Percentiles rank a stretch among this genome's conserved stretches.
phyloP scores from a whole-genome alignment of 2,797 vertebrate species.

The Serranus cabrilla region DNA sequence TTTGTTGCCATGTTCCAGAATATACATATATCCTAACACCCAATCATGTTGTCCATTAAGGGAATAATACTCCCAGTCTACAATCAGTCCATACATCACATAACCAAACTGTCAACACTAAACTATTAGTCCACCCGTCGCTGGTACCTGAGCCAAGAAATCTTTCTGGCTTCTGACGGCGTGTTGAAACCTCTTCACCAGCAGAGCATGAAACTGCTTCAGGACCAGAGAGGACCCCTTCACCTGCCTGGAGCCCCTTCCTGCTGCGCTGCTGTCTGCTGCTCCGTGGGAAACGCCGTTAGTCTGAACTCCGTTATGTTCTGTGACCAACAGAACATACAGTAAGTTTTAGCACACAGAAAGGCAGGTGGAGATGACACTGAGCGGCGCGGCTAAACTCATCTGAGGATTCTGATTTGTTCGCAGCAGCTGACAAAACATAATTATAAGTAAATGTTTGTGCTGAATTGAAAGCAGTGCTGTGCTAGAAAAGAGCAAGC shows the following conservation, averaged over 20 bases:
- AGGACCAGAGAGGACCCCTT: constrained; percentile 77
- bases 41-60: background rate
- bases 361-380: too few species aligned
- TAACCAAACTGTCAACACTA: background rate
- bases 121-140: background rate
- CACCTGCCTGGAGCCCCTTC: constrained; percentile 85
- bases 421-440: background rate
- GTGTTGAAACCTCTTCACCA: constrained; percentile 93
- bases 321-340: constrained; percentile 44
- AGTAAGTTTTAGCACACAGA: too few species aligned
- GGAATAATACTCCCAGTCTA: background rate
- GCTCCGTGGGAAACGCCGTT: constrained; percentile 43
- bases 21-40: too few species aligned
- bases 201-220: constrained; percentile 92
- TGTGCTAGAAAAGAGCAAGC: constrained; percentile 19
- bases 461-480: constrained; percentile 20
- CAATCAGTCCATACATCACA: background rate
- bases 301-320: constrained; percentile 53
- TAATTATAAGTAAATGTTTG: constrained; percentile 2
- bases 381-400: too few species aligned
- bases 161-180: constrained; percentile 91
- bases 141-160: constrained; percentile 94
- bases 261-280: constrained; percentile 75
- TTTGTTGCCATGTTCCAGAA: too few species aligned
- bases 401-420: background rate